These are phyloP conservation scores for Polyodon spathula DNA, from an alignment of 2,113 vertebrate species.

Conservation along the genomic window DNA sequence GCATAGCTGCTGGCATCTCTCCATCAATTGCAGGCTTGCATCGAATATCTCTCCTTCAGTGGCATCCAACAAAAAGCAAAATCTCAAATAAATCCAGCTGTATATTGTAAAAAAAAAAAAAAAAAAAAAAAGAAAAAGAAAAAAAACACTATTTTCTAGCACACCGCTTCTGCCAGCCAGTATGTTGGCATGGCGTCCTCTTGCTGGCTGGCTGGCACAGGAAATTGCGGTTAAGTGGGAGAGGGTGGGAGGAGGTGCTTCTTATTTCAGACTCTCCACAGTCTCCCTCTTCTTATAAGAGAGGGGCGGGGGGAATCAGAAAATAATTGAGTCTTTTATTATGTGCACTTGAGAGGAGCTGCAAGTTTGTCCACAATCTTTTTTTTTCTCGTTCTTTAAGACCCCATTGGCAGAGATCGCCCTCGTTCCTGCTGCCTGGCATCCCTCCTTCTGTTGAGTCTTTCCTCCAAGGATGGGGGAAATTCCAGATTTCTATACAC, in stretches of 20 bases:
- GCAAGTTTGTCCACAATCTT: conserved; percentile 36
- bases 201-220: conserved; percentile 57
- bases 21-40: conserved; percentile 51
- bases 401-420: conserved; percentile 15
- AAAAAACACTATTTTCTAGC: conserved; percentile 22
- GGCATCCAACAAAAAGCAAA: conserved; percentile 24
- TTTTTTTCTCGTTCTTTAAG: conserved; percentile 17
- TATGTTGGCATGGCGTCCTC: conserved; percentile 47
- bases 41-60: conserved; percentile 53
- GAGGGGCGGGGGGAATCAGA: too few relatives aligned
- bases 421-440: conserved; percentile 6
- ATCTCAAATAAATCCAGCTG: conserved; percentile 28
- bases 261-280: conserved; percentile 37
- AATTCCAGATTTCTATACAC: conserved; percentile 9
- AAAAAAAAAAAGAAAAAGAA: conserved; percentile 18
- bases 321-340: too few relatives aligned
- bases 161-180: conserved; percentile 35
- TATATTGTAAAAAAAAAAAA: conserved; percentile 20
- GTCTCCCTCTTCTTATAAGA: conserved; percentile 25
- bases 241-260: conserved; percentile 50
- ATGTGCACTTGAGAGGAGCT: conserved; percentile 22
- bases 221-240: conserved; percentile 38
- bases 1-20: conserved; percentile 50
- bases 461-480: conserved; percentile 17
- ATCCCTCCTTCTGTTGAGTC: conserved; percentile 21